phyloP scores from a whole-genome alignment of 2,797 vertebrate genomes.

The Notoglanidium macrostoma region DNA sequence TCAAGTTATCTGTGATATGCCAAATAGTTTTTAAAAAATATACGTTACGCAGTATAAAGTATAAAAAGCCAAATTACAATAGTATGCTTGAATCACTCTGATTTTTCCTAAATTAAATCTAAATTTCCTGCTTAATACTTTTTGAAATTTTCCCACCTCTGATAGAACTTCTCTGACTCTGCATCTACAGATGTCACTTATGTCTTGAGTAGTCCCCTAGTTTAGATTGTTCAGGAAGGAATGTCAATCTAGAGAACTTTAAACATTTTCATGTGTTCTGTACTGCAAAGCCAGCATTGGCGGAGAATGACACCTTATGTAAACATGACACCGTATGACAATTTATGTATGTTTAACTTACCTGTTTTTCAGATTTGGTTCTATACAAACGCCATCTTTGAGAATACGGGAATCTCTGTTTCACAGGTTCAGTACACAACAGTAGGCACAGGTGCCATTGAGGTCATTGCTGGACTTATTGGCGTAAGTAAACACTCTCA shows the following conservation, averaged over 20 bases:
- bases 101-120: background rate
- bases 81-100: background rate
- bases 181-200: background rate
- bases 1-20: background rate
- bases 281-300: too few relatives aligned
- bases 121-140: background rate
- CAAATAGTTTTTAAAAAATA: background rate
- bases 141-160: background rate
- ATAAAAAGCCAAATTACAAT: background rate
- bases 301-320: background rate
- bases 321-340: background rate
- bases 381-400: conserved; percentile 89
- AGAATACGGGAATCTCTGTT: conserved; percentile 78
- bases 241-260: too few relatives aligned
- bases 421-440: conserved; percentile 86
- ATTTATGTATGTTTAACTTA: background rate
- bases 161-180: background rate
- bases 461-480: conserved; percentile 83
- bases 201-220: background rate
- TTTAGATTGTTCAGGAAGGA: too few relatives aligned
- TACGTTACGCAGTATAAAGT: background rate
- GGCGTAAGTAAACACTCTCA: conserved; percentile 75
- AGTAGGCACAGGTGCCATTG: conserved; percentile 84
- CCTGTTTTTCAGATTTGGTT: conserved; percentile 86
- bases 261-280: background rate